Conservation (phyloP, 2,888 invertebrate species). For the Hirtodrosophila histrioides region DNA sequence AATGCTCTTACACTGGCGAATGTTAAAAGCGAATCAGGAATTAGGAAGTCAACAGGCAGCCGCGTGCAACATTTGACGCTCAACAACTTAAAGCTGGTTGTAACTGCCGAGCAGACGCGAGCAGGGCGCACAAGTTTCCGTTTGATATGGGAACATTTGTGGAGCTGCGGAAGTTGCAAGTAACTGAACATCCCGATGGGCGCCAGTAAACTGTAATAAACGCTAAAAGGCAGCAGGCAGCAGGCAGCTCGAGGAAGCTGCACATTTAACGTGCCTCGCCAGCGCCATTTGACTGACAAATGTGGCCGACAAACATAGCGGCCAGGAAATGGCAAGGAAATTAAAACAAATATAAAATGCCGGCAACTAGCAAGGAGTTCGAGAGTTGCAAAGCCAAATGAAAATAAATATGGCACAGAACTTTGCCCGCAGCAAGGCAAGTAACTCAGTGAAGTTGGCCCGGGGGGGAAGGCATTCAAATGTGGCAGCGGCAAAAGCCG, state of each 20-base stretch:
- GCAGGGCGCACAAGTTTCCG: conserved; percentile 53
- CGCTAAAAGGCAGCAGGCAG: conserved; percentile 57
- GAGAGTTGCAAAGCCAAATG: conserved; percentile 51
- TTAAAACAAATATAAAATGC: conserved; percentile 78
- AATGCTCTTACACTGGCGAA: conserved; percentile 40
- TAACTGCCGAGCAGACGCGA: conserved; percentile 23
- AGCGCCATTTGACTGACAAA: conserved; percentile 74
- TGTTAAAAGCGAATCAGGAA: conserved; percentile 7
- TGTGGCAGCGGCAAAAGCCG: conserved; percentile 34
- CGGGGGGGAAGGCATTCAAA: conserved; percentile 54
- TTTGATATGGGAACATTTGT: conserved; percentile 42
- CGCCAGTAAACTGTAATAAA: conserved; percentile 74
- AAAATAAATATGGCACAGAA: conserved; percentile 69
- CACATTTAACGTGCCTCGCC: conserved; percentile 57
- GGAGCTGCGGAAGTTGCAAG: conserved; percentile 68
- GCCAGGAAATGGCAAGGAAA: conserved; percentile 76
- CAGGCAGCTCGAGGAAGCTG: conserved; percentile 53
- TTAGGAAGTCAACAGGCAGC: conserved; percentile 4
- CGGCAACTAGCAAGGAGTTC: conserved; percentile 48
- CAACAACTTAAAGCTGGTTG: conserved; percentile 32
- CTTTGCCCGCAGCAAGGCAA: conserved; percentile 47
- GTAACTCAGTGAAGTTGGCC: conserved; percentile 36
- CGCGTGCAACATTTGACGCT: conserved; percentile 19
- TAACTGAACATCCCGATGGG: conserved; percentile 72
- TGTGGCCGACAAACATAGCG: conserved; percentile 55